These are phyloP conservation scores for Caenorhabditis inopinata DNA, from an alignment of 1,140 invertebrate species.

Conservation along the genomic window DNA sequence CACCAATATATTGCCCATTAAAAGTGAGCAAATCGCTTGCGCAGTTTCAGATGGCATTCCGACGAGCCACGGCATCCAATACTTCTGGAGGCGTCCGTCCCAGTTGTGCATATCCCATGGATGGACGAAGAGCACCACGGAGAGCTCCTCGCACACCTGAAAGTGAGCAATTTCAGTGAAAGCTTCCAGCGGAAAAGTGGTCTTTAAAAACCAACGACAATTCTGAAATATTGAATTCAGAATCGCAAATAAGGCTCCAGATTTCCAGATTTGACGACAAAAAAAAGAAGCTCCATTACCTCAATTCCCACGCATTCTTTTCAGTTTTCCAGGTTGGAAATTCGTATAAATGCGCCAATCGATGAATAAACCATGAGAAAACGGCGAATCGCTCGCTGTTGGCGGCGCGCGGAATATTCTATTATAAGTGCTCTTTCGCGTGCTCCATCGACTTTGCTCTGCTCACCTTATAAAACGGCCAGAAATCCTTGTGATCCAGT, in stretches of 20 bases:
- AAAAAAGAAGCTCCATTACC: no score
- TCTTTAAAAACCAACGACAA: no score
- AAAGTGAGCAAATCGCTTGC: constrained; percentile 70
- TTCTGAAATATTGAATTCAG: no score
- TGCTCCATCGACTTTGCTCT: no score
- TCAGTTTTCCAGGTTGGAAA: no score
- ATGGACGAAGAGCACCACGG: constrained; percentile 71
- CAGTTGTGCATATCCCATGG: constrained; percentile 72
- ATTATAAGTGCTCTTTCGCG: not conserved
- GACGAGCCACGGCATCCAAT: constrained; percentile 73
- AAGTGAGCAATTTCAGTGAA: not conserved
- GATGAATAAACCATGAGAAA: no score
- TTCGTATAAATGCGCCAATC: no score
- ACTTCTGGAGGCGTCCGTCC: constrained; percentile 70
- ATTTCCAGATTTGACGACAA: not conserved
- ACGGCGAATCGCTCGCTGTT: not conserved
- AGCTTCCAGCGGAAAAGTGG: no score
- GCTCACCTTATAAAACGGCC: constrained; percentile 71
- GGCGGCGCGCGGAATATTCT: not conserved
- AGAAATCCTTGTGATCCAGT: constrained; percentile 70
- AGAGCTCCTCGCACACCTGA: constrained; percentile 70
- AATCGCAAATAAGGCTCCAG: no score
- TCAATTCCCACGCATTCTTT: no score
- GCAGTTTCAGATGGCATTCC: constrained; percentile 73
- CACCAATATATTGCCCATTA: constrained; percentile 72